Percentiles rank a stretch among this genome's conserved stretches.
phyloP scores from a whole-genome alignment of 2,113 vertebrate genomes.

The Percina caprodes region DNA sequence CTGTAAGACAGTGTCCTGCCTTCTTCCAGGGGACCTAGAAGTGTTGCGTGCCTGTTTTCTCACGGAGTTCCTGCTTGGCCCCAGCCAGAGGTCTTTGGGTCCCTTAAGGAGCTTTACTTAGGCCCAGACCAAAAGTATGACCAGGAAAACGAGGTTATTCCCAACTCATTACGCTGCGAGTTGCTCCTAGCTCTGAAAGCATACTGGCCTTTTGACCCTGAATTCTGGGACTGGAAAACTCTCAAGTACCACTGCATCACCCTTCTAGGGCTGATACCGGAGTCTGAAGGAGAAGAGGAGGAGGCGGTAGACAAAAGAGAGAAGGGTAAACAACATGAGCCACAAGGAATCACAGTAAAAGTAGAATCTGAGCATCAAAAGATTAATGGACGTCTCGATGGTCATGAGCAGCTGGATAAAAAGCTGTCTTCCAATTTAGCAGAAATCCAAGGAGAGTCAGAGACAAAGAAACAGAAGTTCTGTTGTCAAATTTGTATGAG shows the following conservation, averaged over 20 bases:
- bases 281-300: conserved; percentile 87
- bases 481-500: conserved; percentile 93
- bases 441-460: conserved; percentile 84
- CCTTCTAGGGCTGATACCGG: conserved; percentile 88
- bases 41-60: conserved; percentile 95
- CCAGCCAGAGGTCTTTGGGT: conserved; percentile 87
- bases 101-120: conserved; percentile 91
- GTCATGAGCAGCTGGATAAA: conserved; percentile 32
- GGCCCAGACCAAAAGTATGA: conserved; percentile 96
- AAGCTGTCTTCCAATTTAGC: conserved; percentile 66
- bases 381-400: conserved; percentile 54
- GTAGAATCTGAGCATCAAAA: conserved; percentile 75
- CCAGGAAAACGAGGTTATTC: conserved; percentile 91
- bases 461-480: conserved; percentile 90
- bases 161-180: conserved; percentile 97
- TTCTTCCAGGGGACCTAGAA: conserved; percentile 94
- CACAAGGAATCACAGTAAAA: conserved; percentile 76
- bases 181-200: conserved; percentile 94
- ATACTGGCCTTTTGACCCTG: conserved; percentile 97
- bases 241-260: conserved; percentile 92
- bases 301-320: conserved; percentile 47
- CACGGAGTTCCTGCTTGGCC: conserved; percentile 94
- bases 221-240: conserved; percentile 99
- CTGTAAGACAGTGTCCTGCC: conserved; percentile 94
- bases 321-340: conserved; percentile 34